phyloP scores from a whole-genome alignment of 2,113 vertebrate species.

The Butastur rufipennis region DNA sequence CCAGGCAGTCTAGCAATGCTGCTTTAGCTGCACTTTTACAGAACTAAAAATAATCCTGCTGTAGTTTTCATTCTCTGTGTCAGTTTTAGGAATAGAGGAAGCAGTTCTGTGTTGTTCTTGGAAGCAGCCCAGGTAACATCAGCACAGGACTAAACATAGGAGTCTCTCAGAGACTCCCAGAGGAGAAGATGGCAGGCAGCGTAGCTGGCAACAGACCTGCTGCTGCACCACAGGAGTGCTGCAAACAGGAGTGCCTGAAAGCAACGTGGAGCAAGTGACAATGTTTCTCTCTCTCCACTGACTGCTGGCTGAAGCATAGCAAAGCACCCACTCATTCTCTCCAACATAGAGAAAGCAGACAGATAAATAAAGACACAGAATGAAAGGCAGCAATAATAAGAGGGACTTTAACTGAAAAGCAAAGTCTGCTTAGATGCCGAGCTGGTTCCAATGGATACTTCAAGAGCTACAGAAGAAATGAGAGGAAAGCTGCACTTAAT shows the following conservation, averaged over 20 bases:
- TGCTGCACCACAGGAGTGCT: background rate
- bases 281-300: background rate
- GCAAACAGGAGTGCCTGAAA: background rate
- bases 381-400: background rate
- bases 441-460: background rate
- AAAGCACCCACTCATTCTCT: background rate
- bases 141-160: constrained; percentile 14
- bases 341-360: background rate
- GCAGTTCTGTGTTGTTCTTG: constrained; percentile 20
- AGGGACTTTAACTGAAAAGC: background rate
- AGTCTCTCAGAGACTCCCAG: constrained; percentile 14
- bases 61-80: constrained; percentile 30
- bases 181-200: constrained; percentile 11
- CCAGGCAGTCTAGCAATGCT: background rate
- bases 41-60: constrained; percentile 63
- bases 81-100: constrained; percentile 51
- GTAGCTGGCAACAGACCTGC: background rate
- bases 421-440: background rate
- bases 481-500: background rate
- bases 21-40: constrained; percentile 12
- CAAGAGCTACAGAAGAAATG: background rate
- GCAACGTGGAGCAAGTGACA: background rate
- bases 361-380: background rate
- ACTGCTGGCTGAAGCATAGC: background rate
- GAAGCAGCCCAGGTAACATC: constrained; percentile 56